Evolutionary conservation across 2,888 invertebrate genomes (phyloP), one percentile per base, ranked within the genome.

Genomic region (Fragum fragum): DNA sequence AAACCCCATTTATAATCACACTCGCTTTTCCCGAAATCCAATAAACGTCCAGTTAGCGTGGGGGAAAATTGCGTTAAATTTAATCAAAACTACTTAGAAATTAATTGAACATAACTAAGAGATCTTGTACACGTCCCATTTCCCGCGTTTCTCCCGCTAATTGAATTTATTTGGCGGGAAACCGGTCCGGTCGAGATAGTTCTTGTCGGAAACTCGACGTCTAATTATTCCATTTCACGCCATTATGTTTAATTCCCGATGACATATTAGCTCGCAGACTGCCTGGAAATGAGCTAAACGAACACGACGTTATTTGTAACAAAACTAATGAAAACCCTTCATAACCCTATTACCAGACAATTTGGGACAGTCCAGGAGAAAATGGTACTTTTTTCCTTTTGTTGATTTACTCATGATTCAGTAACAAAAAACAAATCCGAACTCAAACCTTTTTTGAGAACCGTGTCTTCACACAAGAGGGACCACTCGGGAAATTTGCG

Each of bases 21-120:
- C 66, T 66, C 42, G 42, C 66, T 47, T 66, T 69, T 68, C 73
- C 76, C 71, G 55, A 77, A 70, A 85, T 79, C 79, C 80, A 85
- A 85, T 85, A 85, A 85, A 76, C 73, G 68, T 75, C 82, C 63
- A 75, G 75, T 74, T 66, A 66, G 66, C 69, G 79, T 42, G 61
- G 69, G n/a, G 63, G 57, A 77, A 78, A 85, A 85, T 77, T 82
- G 85, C 80, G 81, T 82, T 85, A 85, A 82, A 82, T 82, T 82
- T 80, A 85, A 85, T 85, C 79, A 82, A 79, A 85, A 85, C 85
- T 85, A 85, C 85, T 85, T 82, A 85, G 85, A 85, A 85, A 85
- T 82, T 79, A 85, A 85, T 85, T 85, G 85, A 75, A 85, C 82
- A 85, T 80, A 76, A 77, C 82, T 66, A 70, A 82, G 79, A 77